Evolutionary conservation across 1,140 invertebrate species (phyloP).

Genomic region (Diorhabda elongata): DNA sequence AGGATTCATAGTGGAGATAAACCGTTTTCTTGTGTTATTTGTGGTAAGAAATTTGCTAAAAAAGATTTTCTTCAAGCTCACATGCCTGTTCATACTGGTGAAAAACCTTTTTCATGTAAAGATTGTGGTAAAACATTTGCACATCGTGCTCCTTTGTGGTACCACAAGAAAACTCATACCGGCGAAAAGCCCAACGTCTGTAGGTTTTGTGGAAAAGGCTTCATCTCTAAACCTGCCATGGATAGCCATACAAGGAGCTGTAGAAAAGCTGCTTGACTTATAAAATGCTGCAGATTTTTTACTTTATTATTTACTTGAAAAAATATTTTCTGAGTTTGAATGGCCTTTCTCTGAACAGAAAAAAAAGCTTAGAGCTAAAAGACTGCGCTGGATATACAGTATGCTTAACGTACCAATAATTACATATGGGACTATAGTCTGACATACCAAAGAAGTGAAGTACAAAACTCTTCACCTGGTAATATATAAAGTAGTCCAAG

Average conservation of each 20-base stretch:
- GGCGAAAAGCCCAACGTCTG: conserved; percentile 38
- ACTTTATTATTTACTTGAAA: too few relatives aligned
- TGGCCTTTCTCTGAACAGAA: too few relatives aligned
- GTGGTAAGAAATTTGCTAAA: conserved; percentile 50
- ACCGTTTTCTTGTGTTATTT: conserved; percentile 29
- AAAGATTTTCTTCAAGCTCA: conserved; percentile 48
- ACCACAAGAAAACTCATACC: conserved; percentile 48
- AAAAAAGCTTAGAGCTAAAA: too few relatives aligned
- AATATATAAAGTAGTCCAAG: too few relatives aligned
- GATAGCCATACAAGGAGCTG: conserved; percentile 9
- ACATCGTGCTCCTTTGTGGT: conserved; percentile 60
- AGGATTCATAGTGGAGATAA: conserved; percentile 52
- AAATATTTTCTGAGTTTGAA: too few relatives aligned
- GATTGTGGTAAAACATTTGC: conserved; percentile 63
- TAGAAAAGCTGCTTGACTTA: conserved; percentile 31
- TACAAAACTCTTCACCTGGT: too few relatives aligned
- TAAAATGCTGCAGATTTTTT: background rate
- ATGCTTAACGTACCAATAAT: too few relatives aligned
- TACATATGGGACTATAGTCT: too few relatives aligned
- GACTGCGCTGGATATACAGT: too few relatives aligned
- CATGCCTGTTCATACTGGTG: conserved; percentile 50
- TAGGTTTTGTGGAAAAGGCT: conserved; percentile 12
- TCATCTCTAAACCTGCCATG: conserved; percentile 15
- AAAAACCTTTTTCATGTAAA: conserved; percentile 52
- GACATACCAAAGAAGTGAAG: too few relatives aligned